Percentiles rank a stretch among this genome's conserved stretches.
Evolutionary conservation across 2,113 vertebrate species (phyloP).

Genomic region (Prochilodus magdalenae): DNA sequence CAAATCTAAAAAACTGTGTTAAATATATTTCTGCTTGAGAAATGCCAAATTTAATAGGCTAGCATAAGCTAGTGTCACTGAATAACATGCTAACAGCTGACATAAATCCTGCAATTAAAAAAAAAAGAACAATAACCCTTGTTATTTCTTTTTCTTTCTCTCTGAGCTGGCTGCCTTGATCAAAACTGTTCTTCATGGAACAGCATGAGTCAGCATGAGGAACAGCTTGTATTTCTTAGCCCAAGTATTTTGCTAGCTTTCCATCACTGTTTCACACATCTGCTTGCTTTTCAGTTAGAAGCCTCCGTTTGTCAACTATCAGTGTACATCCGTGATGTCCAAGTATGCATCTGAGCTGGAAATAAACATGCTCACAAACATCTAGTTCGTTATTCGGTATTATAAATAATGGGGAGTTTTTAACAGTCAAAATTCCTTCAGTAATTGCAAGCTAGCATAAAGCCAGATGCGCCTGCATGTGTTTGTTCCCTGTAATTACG

Average conservation of each 20-base stretch:
- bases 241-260: neutral
- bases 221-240: too few relatives aligned
- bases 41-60: too few relatives aligned
- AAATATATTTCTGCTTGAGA: too few relatives aligned
- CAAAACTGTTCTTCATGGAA: neutral
- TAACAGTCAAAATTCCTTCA: neutral
- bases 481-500: neutral
- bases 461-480: neutral
- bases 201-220: neutral
- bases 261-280: neutral
- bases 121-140: neutral
- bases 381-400: neutral
- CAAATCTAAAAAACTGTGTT: too few relatives aligned
- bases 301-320: neutral
- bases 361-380: neutral
- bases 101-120: constrained; percentile 10
- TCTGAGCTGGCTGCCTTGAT: neutral
- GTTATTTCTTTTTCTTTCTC: neutral
- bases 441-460: neutral
- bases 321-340: too few relatives aligned
- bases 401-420: neutral
- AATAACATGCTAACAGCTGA: neutral
- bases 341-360: neutral
- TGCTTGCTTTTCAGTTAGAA: neutral
- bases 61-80: neutral